A percentile compares a stretch with the other conserved stretches of the same genome.
These are phyloP conservation scores for Pheosia gnoma DNA, from an alignment of 2,888 invertebrate genomes.

Conservation along the genomic window DNA sequence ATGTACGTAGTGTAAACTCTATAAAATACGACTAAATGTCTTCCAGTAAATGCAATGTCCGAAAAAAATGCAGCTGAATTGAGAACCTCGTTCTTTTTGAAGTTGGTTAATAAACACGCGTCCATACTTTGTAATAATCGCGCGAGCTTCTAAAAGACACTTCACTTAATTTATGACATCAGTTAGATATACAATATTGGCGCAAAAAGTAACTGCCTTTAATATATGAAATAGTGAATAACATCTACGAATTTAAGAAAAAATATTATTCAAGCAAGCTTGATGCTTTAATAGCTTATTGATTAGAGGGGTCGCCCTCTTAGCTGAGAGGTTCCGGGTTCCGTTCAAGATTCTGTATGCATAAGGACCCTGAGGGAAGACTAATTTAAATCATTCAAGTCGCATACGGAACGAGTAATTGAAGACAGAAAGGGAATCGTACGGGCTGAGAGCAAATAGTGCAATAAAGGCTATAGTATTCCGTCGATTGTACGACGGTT, in stretches of 20 bases:
- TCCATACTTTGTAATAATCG: neutral
- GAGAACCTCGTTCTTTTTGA: too few relatives aligned
- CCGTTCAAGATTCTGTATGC: conserved; percentile 19
- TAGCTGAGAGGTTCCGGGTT: too few relatives aligned
- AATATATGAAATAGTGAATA: too few relatives aligned
- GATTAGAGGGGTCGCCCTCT: too few relatives aligned
- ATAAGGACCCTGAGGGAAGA: conserved; percentile 31
- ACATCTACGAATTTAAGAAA: too few relatives aligned
- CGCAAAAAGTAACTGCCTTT: too few relatives aligned
- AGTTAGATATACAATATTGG: too few relatives aligned
- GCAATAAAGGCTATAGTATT: conserved; percentile 15
- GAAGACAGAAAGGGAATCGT: conserved; percentile 44
- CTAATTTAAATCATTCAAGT: conserved; percentile 50
- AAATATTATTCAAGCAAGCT: too few relatives aligned
- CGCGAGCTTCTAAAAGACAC: neutral
- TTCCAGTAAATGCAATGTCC: neutral
- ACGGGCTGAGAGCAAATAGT: conserved; percentile 35
- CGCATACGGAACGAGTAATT: conserved; percentile 54
- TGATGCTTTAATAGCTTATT: too few relatives aligned
- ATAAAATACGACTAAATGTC: neutral
- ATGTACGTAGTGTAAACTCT: neutral
- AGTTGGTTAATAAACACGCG: neutral
- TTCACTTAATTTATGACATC: too few relatives aligned
- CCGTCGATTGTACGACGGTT: neutral
- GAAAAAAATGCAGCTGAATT: too few relatives aligned